A percentile compares a stretch with the other conserved stretches of the same genome.
These are phyloP conservation scores for Aphaenogaster floridana DNA, from an alignment of 1,140 invertebrate genomes.

Conservation along the genomic window DNA sequence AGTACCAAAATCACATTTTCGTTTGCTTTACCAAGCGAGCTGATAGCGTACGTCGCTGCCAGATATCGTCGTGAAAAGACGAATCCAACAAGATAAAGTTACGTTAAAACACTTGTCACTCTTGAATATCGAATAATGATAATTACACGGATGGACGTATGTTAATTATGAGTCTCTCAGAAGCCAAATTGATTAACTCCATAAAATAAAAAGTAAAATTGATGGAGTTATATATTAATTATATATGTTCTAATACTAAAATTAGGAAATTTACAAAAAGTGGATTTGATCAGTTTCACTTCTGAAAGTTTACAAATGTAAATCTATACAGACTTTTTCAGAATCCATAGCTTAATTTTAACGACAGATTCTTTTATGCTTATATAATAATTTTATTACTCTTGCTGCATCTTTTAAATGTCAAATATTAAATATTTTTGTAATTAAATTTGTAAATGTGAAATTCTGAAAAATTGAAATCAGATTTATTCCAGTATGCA, in stretches of 20 bases:
- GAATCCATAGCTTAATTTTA: neutral
- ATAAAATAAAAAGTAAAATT: neutral
- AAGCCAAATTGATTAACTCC: neutral
- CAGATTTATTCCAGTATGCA: neutral
- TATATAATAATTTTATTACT: neutral
- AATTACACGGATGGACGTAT: neutral
- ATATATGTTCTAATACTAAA: neutral
- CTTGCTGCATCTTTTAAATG: neutral
- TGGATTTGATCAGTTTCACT: neutral
- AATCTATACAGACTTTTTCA: neutral
- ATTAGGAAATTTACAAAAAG: neutral
- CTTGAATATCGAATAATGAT: neutral
- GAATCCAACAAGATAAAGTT: constrained; percentile 3
- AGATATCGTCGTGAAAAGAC: constrained; percentile 9
- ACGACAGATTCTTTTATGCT: neutral
- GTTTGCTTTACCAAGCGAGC: constrained; percentile 43
- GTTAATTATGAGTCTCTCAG: constrained; percentile 5
- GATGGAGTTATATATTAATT: neutral
- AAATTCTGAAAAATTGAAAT: neutral
- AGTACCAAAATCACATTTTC: constrained; percentile 26
- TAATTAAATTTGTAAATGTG: neutral
- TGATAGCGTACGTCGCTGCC: neutral
- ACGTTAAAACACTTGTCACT: neutral
- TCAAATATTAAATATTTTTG: constrained; percentile 1
- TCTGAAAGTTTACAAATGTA: neutral